Evolutionary conservation across 2,797 vertebrate species (phyloP).

Genomic region (Macrochelys suwanniensis): DNA sequence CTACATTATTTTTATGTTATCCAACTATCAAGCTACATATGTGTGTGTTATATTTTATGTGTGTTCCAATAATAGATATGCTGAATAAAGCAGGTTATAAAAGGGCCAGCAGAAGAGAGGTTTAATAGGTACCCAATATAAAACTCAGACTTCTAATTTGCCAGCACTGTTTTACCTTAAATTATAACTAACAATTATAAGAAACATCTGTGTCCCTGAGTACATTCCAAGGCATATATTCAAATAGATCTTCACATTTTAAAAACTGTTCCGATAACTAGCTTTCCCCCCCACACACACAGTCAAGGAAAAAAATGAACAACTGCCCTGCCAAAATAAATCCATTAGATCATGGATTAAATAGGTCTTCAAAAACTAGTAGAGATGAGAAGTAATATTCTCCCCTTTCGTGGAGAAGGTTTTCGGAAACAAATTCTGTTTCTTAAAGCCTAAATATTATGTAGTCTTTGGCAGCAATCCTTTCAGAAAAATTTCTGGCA

Average conservation of each 20-base stretch:
- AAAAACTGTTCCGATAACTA: neutral
- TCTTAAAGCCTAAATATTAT: neutral
- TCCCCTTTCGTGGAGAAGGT: slow-evolving; percentile 25
- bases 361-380: slow-evolving; percentile 19
- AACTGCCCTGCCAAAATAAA: slow-evolving; percentile 38
- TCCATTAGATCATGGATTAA: slow-evolving; percentile 44
- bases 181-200: slow-evolving; percentile 16
- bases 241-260: slow-evolving; percentile 34
- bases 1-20: neutral
- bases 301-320: neutral
- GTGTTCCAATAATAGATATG: neutral
- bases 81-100: neutral
- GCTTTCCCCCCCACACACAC: neutral
- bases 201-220: slow-evolving; percentile 12
- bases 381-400: slow-evolving; percentile 5
- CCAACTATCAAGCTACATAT: neutral
- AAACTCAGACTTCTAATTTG: slow-evolving; percentile 20
- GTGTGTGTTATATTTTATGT: neutral
- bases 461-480: neutral
- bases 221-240: slow-evolving; percentile 11
- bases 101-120: neutral
- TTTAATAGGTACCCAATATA: neutral
- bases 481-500: slow-evolving; percentile 8
- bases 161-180: neutral
- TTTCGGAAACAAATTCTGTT: neutral